Percentiles rank a stretch among this genome's conserved stretches.
phyloP scores from a whole-genome alignment of 2,797 vertebrate genomes.

The Macrochelys suwanniensis region DNA sequence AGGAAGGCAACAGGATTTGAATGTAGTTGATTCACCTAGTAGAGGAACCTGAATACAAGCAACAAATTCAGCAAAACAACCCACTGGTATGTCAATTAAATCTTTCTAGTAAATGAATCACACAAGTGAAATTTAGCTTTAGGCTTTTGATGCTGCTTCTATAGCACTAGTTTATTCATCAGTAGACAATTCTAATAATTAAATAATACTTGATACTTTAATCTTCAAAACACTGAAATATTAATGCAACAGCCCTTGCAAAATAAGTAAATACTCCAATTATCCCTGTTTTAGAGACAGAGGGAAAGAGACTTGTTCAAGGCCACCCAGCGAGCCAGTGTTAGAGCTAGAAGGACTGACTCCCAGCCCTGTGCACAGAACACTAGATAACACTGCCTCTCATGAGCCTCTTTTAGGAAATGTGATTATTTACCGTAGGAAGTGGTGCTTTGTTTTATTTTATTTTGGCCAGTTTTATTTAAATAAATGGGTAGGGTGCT shows the following conservation, averaged over 20 bases:
- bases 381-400: fast-evolving
- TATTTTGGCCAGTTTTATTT: not conserved
- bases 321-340: not conserved
- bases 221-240: conserved; percentile 23
- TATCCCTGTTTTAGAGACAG: not conserved
- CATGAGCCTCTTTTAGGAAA: fast-evolving
- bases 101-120: conserved; percentile 37
- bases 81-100: conserved; percentile 51
- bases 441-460: not conserved
- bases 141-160: conserved; percentile 27
- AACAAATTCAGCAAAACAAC: conserved; percentile 44
- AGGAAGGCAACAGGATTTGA: conserved; percentile 57
- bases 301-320: not conserved
- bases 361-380: not conserved
- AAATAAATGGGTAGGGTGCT: not conserved
- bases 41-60: not conserved
- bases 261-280: not conserved
- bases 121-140: conserved; percentile 11
- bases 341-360: not conserved
- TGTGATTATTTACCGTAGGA: not conserved
- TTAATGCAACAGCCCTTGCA: not conserved
- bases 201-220: not conserved
- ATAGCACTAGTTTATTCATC: not conserved
- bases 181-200: not conserved
- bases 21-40: conserved; percentile 10